A percentile compares a stretch with the other conserved stretches of the same genome.
These are phyloP conservation scores for Serilophus lunatus DNA, from an alignment of 2,113 vertebrate species.

Conservation along the genomic window DNA sequence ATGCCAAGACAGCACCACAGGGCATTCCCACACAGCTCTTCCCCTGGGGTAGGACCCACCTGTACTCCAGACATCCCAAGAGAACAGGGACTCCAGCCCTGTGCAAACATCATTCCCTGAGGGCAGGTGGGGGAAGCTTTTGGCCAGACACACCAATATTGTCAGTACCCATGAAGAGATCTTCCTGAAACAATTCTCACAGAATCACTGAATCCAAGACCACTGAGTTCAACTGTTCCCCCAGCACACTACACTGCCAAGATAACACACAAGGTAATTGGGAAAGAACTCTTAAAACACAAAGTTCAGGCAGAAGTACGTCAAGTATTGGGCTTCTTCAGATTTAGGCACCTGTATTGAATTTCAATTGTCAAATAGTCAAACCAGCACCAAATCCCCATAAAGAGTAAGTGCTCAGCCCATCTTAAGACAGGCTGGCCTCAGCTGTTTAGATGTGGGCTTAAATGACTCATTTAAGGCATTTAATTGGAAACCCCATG, in stretches of 20 bases:
- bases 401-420: neutral
- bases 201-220: neutral
- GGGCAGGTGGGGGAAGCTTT: neutral
- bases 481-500: neutral
- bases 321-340: neutral
- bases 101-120: neutral
- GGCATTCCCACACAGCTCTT: neutral
- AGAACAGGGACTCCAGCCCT: neutral
- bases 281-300: neutral
- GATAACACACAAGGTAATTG: accelerated
- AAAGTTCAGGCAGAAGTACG: neutral
- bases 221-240: accelerated
- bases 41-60: neutral
- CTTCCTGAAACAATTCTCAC: neutral
- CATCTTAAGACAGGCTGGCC: neutral
- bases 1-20: neutral
- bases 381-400: neutral
- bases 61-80: neutral
- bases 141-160: neutral
- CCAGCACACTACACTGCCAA: neutral
- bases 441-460: neutral
- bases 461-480: neutral
- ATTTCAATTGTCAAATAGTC: neutral
- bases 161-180: neutral
- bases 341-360: neutral